Percentiles rank a stretch among this genome's conserved stretches.
Conservation (phyloP, 2,888 invertebrate genomes). For the Heliconius charithonia region DNA sequence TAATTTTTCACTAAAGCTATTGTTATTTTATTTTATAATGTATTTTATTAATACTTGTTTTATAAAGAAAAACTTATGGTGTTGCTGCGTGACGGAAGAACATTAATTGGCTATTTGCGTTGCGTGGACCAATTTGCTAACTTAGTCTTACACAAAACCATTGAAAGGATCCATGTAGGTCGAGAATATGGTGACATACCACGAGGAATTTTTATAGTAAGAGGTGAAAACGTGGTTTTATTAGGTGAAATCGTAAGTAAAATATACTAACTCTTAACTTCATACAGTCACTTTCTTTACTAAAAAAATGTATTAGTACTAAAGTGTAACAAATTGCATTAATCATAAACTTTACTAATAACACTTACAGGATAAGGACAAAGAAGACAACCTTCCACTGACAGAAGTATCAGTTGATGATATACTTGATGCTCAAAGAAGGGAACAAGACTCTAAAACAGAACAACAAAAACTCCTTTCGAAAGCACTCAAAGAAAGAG, state of each 20-base stretch:
- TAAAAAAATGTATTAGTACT: neutral
- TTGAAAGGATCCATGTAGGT: conserved; percentile 98
- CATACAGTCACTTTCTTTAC: neutral
- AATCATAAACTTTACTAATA: conserved; percentile 51
- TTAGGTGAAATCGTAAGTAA: conserved; percentile 97
- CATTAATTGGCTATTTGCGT: conserved; percentile 96
- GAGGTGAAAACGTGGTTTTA: conserved; percentile 99
- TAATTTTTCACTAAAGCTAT: conserved; percentile 42
- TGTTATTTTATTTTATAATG: conserved; percentile 45
- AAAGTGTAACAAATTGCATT: neutral
- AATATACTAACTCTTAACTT: too few species aligned
- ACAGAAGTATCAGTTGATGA: conserved; percentile 97
- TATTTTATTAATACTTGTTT: conserved; percentile 64
- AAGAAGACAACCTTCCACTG: conserved; percentile 91
- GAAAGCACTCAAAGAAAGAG: conserved; percentile 95
- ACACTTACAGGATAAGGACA: conserved; percentile 90
- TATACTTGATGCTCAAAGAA: conserved; percentile 95
- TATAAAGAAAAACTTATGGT: conserved; percentile 96
- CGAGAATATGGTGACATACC: conserved; percentile 99
- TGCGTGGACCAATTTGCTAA: conserved; percentile 99
- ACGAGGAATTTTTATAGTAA: conserved; percentile 96
- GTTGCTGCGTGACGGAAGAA: conserved; percentile 96
- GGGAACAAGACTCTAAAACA: conserved; percentile 94
- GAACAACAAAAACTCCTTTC: conserved; percentile 93
- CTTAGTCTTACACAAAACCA: conserved; percentile 96